These are phyloP conservation scores for Lasioglossum morio DNA, from an alignment of 2,888 invertebrate species.

Conservation along the genomic window DNA sequence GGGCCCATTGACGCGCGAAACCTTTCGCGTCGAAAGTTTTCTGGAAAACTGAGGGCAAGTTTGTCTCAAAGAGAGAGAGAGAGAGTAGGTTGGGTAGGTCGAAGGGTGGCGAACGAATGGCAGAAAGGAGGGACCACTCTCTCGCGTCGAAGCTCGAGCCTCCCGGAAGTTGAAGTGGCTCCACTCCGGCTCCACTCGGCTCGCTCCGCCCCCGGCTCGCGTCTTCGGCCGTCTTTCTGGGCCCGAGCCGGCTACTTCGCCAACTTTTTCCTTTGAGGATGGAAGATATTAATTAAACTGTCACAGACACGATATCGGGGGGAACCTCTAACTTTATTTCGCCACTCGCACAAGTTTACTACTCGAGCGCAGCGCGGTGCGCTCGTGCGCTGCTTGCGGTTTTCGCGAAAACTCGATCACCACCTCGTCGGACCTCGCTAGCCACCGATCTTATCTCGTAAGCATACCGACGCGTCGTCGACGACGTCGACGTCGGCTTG, in stretches of 20 bases:
- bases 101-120: background rate
- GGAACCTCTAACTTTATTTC: slow-evolving; percentile 81
- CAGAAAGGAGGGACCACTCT: background rate
- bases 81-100: background rate
- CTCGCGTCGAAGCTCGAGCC: slow-evolving; percentile 32
- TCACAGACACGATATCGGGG: slow-evolving; percentile 80
- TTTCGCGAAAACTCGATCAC: background rate
- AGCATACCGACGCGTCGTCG: slow-evolving; percentile 4
- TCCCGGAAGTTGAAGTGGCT: slow-evolving; percentile 71
- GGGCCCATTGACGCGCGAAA: slow-evolving; percentile 30
- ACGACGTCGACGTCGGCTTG: background rate
- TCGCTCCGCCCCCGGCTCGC: slow-evolving; percentile 14
- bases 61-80: slow-evolving; percentile 8
- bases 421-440: background rate
- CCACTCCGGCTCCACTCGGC: slow-evolving; percentile 33
- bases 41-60: slow-evolving; percentile 33
- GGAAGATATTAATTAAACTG: slow-evolving; percentile 84
- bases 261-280: slow-evolving; percentile 83
- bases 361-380: slow-evolving; percentile 65
- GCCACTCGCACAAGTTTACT: slow-evolving; percentile 84
- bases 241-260: slow-evolving; percentile 77
- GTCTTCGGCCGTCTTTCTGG: slow-evolving; percentile 29
- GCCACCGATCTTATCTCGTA: slow-evolving; percentile 32
- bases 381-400: background rate
- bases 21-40: slow-evolving; percentile 24